Evolutionary conservation across 2,888 invertebrate species (phyloP), one percentile per base, ranked within the genome.

Genomic region (Drosophila melanosoma): DNA sequence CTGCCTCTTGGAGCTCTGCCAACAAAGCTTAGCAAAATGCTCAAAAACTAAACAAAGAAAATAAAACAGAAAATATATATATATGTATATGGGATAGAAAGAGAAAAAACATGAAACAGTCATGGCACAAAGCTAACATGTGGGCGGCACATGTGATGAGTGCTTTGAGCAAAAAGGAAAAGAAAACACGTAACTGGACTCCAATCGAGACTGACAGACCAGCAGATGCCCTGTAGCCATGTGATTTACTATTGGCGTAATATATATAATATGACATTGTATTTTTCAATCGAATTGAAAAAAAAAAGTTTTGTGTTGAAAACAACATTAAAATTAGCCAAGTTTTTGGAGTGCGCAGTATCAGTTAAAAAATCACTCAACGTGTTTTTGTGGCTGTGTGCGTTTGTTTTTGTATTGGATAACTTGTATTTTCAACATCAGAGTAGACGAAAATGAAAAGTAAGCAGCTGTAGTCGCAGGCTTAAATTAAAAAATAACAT

Each of bases 21-120:
- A 76, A 66, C 52, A 61, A 10, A 62, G 83, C 83, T 86, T 83
- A 78, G 64, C 62, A 65, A 75, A 78, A 60, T 66, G 74, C 60
- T 62, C 74, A 60, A 60, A 76, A 84, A 84, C 77, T 76, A 64
- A 69, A 72, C 71, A 67, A 35, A 23, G 32, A 32, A 35, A 65
- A 38, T 38, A 20, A 20, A 45, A 45, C 23, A 23, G 45, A 45
- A 48, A 38, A 36, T 11, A 35, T 1, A 26, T 1, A 26, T 20
- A 20, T 38, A 17, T 42, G 20, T 23, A 15, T 45, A 15, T 45
- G 23, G 23, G 23, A 20, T 23, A 23, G 45, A 36, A 48, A 33
- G 49, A 58, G 52, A 54, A 56, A 62, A 59, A 36, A 38, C 38
- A 53, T 40, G 42, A 35, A 57, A 49, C 53, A 62, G 45, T 45